Evolutionary conservation across 2,113 vertebrate genomes (phyloP).

Genomic region (Dipodomys stephensi): DNA sequence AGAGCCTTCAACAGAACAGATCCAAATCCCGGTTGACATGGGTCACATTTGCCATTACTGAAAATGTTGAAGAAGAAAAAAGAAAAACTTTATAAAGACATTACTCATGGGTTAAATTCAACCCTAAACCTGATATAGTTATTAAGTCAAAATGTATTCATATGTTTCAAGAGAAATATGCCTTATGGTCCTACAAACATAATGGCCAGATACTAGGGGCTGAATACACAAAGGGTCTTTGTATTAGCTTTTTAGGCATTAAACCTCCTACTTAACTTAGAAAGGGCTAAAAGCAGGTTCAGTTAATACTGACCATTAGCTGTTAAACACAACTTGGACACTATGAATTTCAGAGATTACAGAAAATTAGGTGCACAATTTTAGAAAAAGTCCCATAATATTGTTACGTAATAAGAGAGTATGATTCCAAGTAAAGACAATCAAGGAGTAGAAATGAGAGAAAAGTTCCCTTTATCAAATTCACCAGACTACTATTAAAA

Average conservation of each 20-base stretch:
- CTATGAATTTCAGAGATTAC: neutral
- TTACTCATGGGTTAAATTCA: constrained; percentile 33
- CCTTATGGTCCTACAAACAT: neutral
- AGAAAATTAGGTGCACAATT: neutral
- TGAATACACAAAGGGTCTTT: neutral
- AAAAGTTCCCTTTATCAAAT: neutral
- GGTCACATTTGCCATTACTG: constrained; percentile 97
- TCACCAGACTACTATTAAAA: neutral
- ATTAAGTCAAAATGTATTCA: constrained; percentile 25
- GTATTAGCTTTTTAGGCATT: neutral
- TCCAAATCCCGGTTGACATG: constrained; percentile 95
- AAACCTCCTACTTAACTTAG: constrained; percentile 7
- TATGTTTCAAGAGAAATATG: constrained; percentile 10
- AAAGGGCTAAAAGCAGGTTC: neutral
- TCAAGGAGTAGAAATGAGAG: neutral
- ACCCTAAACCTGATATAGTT: neutral
- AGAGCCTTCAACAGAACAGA: constrained; percentile 95
- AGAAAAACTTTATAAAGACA: constrained; percentile 39
- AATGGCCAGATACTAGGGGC: neutral
- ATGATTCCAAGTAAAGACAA: neutral
- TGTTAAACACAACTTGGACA: constrained; percentile 14
- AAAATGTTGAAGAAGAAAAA: constrained; percentile 48
- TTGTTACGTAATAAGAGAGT: neutral
- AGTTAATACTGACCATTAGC: neutral
- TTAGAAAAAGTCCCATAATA: constrained; percentile 4